phyloP scores from a whole-genome alignment of 2,888 invertebrate species.

The Lepas anatifera region DNA sequence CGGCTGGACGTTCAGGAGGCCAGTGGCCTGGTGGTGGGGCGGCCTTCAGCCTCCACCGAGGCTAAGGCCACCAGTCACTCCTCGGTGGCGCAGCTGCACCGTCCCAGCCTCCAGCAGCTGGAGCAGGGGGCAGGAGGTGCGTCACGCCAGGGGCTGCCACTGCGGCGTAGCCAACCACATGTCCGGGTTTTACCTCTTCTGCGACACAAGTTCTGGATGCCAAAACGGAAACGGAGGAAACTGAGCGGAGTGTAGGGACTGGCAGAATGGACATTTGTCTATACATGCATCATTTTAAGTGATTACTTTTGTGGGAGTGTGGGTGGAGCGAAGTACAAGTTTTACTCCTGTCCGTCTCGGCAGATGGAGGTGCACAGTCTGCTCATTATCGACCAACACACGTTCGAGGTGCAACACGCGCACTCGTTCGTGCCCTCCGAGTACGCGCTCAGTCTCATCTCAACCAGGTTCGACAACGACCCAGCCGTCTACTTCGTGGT shows the following conservation, averaged over 20 bases:
- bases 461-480: conserved; percentile 82
- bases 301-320: too few relatives aligned
- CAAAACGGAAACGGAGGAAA: too few relatives aligned
- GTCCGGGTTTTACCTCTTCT: too few relatives aligned
- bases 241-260: too few relatives aligned
- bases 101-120: conserved; percentile 32
- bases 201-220: too few relatives aligned
- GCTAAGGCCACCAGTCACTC: conserved; percentile 42
- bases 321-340: too few relatives aligned
- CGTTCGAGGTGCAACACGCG: conserved; percentile 91
- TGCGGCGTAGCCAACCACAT: too few relatives aligned
- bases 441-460: conserved; percentile 79
- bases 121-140: conserved; percentile 11
- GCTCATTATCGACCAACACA: conserved; percentile 87
- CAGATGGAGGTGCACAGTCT: conserved; percentile 85
- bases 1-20: conserved; percentile 76
- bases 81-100: conserved; percentile 39
- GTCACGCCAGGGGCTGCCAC: too few relatives aligned
- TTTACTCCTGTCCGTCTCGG: too few relatives aligned
- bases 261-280: too few relatives aligned
- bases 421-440: conserved; percentile 86
- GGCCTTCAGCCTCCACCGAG: conserved; percentile 66
- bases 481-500: conserved; percentile 82
- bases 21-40: conserved; percentile 49
- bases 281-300: too few relatives aligned